Percentiles rank a stretch among this genome's conserved stretches.
Evolutionary conservation across 2,797 vertebrate genomes (phyloP).

Genomic region (Sebastes minor): DNA sequence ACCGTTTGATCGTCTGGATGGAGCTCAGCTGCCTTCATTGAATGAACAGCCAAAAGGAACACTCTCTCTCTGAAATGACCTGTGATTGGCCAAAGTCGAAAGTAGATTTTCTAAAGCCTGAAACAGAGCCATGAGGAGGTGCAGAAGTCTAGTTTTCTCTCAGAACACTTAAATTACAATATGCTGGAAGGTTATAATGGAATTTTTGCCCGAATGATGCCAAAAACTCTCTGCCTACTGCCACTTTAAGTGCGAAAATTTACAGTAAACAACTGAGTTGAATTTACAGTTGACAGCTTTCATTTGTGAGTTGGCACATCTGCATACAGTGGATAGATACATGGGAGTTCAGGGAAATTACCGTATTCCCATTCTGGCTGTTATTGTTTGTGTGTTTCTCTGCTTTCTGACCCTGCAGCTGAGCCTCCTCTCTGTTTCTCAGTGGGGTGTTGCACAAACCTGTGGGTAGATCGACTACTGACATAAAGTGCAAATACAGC

Average conservation of each 20-base stretch:
- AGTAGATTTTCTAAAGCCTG: too few species aligned
- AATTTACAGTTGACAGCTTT: slow-evolving; percentile 19
- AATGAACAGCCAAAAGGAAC: too few species aligned
- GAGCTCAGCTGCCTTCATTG: too few species aligned
- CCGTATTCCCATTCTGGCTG: slow-evolving; percentile 50
- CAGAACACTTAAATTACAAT: too few species aligned
- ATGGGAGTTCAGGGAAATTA: slow-evolving; percentile 42
- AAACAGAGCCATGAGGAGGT: too few species aligned
- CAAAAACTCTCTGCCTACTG: too few species aligned
- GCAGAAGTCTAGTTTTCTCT: too few species aligned
- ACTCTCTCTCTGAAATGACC: too few species aligned
- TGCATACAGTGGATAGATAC: slow-evolving; percentile 31
- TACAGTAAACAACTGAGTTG: slow-evolving; percentile 20
- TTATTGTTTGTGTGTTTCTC: slow-evolving; percentile 53
- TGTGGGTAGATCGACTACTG: slow-evolving; percentile 46
- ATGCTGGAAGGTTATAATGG: too few species aligned
- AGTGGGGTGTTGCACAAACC: slow-evolving; percentile 50
- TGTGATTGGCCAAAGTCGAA: too few species aligned
- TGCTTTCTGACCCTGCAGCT: slow-evolving; percentile 68
- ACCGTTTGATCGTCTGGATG: too few species aligned
- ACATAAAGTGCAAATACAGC: slow-evolving; percentile 33
- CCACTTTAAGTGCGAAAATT: background rate
- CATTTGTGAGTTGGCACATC: slow-evolving; percentile 43
- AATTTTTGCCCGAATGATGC: too few species aligned
- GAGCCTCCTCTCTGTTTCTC: slow-evolving; percentile 52